Evolutionary conservation across 2,797 vertebrate species (phyloP).

Genomic region (Tragelaphus oryx): DNA sequence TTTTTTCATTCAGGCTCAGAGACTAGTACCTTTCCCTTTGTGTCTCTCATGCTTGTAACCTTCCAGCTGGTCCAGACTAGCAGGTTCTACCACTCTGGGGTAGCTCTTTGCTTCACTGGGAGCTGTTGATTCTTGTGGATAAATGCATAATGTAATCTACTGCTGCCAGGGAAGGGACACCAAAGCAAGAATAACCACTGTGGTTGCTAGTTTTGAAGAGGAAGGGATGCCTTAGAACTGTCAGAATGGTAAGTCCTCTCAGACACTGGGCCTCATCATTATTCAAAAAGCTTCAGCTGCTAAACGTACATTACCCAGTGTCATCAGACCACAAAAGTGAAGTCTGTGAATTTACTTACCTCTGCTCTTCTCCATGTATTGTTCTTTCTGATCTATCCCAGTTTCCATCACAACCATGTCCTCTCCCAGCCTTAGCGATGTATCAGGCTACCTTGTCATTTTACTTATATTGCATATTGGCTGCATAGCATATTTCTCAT

Average conservation of each 20-base stretch:
- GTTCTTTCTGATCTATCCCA: background rate
- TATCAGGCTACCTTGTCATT: background rate
- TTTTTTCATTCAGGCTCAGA: background rate
- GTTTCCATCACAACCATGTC: constrained; percentile 1
- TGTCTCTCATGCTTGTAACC: background rate
- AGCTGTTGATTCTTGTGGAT: background rate
- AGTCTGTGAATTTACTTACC: background rate
- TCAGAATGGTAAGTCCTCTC: background rate
- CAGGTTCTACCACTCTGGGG: constrained; percentile 49
- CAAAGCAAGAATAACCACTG: background rate
- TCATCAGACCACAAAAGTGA: background rate
- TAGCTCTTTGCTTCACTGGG: background rate
- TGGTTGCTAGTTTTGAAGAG: constrained; percentile 21
- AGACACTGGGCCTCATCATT: background rate
- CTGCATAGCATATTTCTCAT: background rate
- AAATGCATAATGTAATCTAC: background rate
- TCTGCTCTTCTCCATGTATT: background rate
- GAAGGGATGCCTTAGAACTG: background rate
- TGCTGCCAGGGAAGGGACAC: background rate
- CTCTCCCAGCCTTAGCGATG: background rate
- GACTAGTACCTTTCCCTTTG: background rate
- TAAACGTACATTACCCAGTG: background rate
- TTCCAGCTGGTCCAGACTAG: constrained; percentile 34
- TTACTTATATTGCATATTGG: background rate
- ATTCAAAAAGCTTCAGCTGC: background rate